Percentiles rank a stretch among this genome's conserved stretches.
phyloP scores from a whole-genome alignment of 2,797 vertebrate species.

The Acrocephalus scirpaceus region DNA sequence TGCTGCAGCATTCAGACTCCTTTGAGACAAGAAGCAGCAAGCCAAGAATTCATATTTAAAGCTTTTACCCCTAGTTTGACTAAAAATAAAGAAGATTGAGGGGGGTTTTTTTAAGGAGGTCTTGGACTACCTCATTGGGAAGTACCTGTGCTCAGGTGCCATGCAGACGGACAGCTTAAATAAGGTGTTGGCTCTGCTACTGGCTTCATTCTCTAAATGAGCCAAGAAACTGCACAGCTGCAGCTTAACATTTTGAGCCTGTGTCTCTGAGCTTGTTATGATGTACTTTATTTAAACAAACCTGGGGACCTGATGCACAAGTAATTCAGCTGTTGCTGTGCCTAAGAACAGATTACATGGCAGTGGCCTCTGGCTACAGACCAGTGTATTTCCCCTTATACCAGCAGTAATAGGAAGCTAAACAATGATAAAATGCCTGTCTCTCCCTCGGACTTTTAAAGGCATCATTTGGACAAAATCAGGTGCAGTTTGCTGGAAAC shows the following conservation, averaged over 20 bases:
- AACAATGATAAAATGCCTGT: neutral
- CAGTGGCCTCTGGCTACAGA: neutral
- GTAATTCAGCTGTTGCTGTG: neutral
- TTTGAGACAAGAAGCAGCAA: neutral
- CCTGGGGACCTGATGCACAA: neutral
- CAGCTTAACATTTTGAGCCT: neutral
- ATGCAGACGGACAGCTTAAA: neutral
- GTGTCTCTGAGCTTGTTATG: neutral
- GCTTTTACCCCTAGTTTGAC: neutral
- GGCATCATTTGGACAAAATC: neutral
- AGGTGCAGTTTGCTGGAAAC: neutral
- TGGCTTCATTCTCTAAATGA: neutral
- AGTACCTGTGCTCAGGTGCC: neutral
- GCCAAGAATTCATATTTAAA: neutral
- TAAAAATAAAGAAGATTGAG: neutral
- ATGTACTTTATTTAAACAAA: neutral
- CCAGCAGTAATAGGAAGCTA: neutral
- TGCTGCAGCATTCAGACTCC: neutral
- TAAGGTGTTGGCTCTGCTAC: neutral
- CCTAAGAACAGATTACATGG: neutral
- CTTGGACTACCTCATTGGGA: neutral
- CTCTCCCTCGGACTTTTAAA: neutral
- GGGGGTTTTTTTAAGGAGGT: neutral
- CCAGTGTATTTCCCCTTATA: neutral
- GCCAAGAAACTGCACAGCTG: neutral